Evolutionary conservation across 2,113 vertebrate species (phyloP).

Genomic region (Hassar affinis): DNA sequence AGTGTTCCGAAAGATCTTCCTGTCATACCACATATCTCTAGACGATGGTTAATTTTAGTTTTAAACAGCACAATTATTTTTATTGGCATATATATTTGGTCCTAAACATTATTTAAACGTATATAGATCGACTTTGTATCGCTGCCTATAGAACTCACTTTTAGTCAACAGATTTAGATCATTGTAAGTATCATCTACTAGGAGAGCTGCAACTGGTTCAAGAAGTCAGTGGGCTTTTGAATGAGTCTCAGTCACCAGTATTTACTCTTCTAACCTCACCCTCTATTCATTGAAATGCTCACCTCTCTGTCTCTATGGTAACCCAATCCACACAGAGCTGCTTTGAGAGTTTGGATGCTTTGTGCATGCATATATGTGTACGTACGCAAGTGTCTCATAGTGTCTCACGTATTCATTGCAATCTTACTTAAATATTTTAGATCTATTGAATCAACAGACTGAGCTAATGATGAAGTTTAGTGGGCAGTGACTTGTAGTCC

Average conservation of each 20-base stretch:
- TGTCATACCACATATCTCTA: slow-evolving; percentile 1
- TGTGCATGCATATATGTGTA: slow-evolving; percentile 32
- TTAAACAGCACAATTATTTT: background rate
- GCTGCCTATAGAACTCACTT: background rate
- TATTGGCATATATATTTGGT: background rate
- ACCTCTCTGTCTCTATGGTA: slow-evolving; percentile 71
- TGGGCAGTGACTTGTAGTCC: slow-evolving; percentile 34
- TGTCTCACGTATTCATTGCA: slow-evolving; percentile 36
- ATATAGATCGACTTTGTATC: background rate
- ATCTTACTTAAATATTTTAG: background rate
- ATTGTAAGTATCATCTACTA: slow-evolving; percentile 46
- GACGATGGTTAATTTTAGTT: background rate
- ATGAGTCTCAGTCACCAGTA: slow-evolving; percentile 32
- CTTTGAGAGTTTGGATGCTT: slow-evolving; percentile 43
- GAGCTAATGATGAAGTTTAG: slow-evolving; percentile 45
- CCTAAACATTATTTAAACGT: background rate
- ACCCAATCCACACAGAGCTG: slow-evolving; percentile 60
- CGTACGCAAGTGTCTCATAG: background rate
- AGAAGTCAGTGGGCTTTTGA: slow-evolving; percentile 27
- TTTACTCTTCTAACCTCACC: slow-evolving; percentile 50
- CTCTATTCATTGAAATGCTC: slow-evolving; percentile 53
- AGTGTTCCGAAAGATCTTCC: slow-evolving; percentile 14
- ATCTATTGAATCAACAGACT: slow-evolving; percentile 7
- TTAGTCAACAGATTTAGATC: background rate
- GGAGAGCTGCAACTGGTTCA: slow-evolving; percentile 12